Conservation (phyloP, 2,888 invertebrate genomes). For the Caenorhabditis japonica region DNA sequence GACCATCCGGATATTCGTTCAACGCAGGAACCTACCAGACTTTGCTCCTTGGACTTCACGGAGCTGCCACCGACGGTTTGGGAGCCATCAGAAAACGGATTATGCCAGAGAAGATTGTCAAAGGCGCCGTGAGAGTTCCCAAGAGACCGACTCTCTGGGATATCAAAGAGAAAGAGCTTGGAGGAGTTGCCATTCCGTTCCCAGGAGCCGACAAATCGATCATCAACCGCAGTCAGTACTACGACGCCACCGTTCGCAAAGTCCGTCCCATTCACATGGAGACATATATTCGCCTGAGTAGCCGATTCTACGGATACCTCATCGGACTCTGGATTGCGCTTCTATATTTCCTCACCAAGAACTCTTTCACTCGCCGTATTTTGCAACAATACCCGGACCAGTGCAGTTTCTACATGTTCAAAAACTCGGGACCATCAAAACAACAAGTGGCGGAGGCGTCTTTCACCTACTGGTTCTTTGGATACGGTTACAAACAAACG, state of each 20-base stretch:
- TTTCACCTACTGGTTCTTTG: constrained; percentile 84
- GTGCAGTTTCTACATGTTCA: constrained; percentile 84
- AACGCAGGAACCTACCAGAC: constrained; percentile 93
- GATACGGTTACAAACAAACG: constrained; percentile 86
- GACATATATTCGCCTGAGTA: constrained; percentile 83
- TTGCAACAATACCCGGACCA: constrained; percentile 83
- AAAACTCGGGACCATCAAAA: constrained; percentile 81
- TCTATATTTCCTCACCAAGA: constrained; percentile 82
- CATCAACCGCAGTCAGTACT: constrained; percentile 84
- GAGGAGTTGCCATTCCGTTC: constrained; percentile 85
- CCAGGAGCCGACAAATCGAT: constrained; percentile 80
- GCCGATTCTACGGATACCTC: constrained; percentile 82
- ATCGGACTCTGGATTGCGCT: constrained; percentile 71
- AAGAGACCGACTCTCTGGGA: constrained; percentile 63
- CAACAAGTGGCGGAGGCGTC: constrained; percentile 79
- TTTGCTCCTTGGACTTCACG: constrained; percentile 84
- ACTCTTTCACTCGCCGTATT: constrained; percentile 82
- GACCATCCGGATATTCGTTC: constrained; percentile 80
- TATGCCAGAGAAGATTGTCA: constrained; percentile 69
- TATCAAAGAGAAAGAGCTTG: constrained; percentile 70
- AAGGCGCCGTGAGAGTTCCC: constrained; percentile 54
- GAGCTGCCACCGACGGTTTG: constrained; percentile 68
- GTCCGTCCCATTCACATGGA: constrained; percentile 82
- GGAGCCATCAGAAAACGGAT: constrained; percentile 69
- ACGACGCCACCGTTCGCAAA: constrained; percentile 83